These are phyloP conservation scores for Saiga tatarica DNA, from an alignment of 2,113 vertebrate species.

Conservation along the genomic window DNA sequence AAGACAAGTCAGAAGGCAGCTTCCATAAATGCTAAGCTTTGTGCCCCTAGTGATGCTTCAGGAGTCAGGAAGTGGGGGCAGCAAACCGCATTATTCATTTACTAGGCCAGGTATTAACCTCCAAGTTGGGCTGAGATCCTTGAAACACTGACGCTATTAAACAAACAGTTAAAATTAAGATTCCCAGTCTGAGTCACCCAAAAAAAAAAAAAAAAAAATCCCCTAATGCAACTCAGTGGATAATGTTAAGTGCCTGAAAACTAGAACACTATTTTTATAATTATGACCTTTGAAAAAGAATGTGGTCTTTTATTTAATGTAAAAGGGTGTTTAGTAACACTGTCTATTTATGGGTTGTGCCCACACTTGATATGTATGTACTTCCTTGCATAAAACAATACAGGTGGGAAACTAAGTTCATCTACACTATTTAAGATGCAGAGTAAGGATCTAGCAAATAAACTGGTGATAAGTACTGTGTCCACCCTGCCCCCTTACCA, in stretches of 20 bases:
- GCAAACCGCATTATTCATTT: background rate
- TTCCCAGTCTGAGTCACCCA: background rate
- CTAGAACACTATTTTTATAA: background rate
- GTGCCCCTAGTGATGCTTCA: background rate
- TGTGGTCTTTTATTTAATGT: background rate
- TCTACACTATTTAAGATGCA: background rate
- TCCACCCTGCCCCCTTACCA: background rate
- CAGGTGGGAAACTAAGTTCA: background rate
- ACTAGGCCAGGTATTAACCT: background rate
- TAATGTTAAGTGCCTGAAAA: background rate
- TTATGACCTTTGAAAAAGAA: slow-evolving; percentile 15
- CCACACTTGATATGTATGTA: background rate
- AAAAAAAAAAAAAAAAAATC: background rate
- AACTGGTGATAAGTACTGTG: background rate
- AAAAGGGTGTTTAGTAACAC: background rate
- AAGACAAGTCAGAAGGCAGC: background rate
- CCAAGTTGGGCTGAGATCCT: background rate
- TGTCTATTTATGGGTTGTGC: background rate
- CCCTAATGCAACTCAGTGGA: background rate
- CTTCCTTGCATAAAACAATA: background rate
- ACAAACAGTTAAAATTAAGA: background rate
- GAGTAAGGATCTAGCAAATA: background rate
- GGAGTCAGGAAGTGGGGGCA: background rate
- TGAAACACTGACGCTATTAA: background rate
- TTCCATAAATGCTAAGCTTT: background rate